A percentile compares a stretch with the other conserved stretches of the same genome.
phyloP scores from a whole-genome alignment of 2,888 invertebrate genomes.

The Alloplasta piceator region DNA sequence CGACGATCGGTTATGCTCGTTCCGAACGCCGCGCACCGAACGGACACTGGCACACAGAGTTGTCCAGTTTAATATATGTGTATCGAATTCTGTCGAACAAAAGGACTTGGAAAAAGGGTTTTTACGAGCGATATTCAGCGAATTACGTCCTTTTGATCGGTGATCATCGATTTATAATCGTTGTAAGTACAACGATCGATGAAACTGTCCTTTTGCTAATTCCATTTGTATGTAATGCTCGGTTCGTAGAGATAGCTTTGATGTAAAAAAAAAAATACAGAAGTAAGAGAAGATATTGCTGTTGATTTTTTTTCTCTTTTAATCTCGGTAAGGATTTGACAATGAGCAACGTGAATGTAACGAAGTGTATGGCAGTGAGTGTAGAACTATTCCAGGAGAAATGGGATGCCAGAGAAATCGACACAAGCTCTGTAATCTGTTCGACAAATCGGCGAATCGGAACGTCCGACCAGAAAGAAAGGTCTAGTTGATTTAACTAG shows the following conservation, averaged over 20 bases:
- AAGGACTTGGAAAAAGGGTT: no score
- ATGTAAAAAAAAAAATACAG: slow-evolving; percentile 2
- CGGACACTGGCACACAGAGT: slow-evolving; percentile 46
- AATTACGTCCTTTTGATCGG: no score
- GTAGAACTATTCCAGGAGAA: background rate
- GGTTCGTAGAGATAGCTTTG: slow-evolving; percentile 1
- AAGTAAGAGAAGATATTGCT: slow-evolving; percentile 25
- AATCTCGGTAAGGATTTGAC: slow-evolving; percentile 52
- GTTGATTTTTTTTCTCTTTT: slow-evolving; percentile 15
- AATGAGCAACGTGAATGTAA: slow-evolving; percentile 30
- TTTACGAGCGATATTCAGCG: no score
- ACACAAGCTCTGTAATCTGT: no score
- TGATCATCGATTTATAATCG: background rate
- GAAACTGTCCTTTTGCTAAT: slow-evolving; percentile 45
- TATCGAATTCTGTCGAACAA: background rate
- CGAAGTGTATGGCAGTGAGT: slow-evolving; percentile 10
- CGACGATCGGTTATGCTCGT: slow-evolving; percentile 69
- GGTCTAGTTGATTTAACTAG: no score
- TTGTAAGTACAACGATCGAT: slow-evolving; percentile 32
- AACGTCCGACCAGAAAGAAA: no score
- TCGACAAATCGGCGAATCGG: no score
- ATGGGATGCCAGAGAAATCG: no score
- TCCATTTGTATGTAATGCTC: slow-evolving; percentile 21
- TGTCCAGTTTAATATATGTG: slow-evolving; percentile 20
- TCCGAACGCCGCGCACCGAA: slow-evolving; percentile 64